These are phyloP conservation scores for Actinernus sp. DNA, from an alignment of 92 coral and sea anemone genomes.

Conservation along the genomic window DNA sequence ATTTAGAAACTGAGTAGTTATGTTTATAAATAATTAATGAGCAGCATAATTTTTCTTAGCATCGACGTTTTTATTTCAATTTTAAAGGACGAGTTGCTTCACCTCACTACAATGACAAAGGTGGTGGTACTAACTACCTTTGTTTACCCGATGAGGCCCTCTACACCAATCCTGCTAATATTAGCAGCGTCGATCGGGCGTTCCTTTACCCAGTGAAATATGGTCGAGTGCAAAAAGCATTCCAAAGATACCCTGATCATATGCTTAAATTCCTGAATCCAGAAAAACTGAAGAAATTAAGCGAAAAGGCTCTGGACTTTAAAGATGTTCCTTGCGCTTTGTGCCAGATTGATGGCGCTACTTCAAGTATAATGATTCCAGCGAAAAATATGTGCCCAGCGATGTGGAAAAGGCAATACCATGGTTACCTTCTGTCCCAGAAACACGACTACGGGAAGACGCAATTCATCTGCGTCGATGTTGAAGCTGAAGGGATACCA, in stretches of 20 bases:
- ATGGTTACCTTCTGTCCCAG: constrained; percentile 81
- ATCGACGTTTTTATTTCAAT: too few species aligned
- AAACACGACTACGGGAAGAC: constrained; percentile 54
- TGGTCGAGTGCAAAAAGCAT: constrained; percentile 27
- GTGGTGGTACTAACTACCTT: constrained; percentile 43
- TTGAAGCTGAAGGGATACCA: constrained; percentile 63
- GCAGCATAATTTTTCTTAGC: too few species aligned
- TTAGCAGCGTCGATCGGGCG: constrained; percentile 36
- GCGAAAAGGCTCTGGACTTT: constrained; percentile 4
- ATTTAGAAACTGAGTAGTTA: too few species aligned
- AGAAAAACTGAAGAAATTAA: constrained; percentile 1
- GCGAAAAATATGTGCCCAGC: constrained; percentile 49
- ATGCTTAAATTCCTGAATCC: not conserved
- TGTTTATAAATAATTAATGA: too few species aligned
- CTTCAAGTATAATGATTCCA: constrained; percentile 41
- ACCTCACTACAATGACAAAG: constrained; percentile 22
- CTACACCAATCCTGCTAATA: constrained; percentile 12
- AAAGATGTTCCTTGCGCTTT: constrained; percentile 71
- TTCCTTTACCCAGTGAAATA: constrained; percentile 70
- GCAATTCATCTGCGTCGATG: constrained; percentile 75
- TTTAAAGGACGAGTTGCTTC: constrained; percentile 31
- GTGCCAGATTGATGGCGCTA: constrained; percentile 48
- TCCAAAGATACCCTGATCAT: not conserved
- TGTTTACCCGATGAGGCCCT: constrained; percentile 35
- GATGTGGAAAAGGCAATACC: constrained; percentile 59